Conservation (phyloP, 1,140 invertebrate species). For the Trialeurodes vaporariorum region DNA sequence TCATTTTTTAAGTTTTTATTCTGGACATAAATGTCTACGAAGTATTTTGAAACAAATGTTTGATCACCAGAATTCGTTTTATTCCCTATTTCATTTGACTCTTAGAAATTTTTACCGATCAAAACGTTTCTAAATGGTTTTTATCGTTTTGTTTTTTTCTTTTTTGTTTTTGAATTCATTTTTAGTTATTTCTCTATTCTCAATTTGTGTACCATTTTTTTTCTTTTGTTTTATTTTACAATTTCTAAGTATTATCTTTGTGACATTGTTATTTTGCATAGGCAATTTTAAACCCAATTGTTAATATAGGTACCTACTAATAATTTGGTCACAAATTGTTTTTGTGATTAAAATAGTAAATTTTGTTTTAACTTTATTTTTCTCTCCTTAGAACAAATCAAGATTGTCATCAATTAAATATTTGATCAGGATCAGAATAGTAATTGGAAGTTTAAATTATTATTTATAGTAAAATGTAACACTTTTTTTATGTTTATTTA, state of each 20-base stretch:
- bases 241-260: not conserved
- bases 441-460: not conserved
- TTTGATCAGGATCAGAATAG: not conserved
- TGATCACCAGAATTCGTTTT: not conserved
- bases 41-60: not conserved
- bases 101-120: too few relatives aligned
- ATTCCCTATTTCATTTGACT: not conserved
- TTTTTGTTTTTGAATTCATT: not conserved
- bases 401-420: not conserved
- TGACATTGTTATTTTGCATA: not conserved
- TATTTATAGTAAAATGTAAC: not conserved
- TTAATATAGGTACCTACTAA: not conserved
- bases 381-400: not conserved
- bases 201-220: not conserved
- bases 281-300: not conserved
- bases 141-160: not conserved
- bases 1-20: not conserved
- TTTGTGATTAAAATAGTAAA: not conserved
- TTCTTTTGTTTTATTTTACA: too few relatives aligned
- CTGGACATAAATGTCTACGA: not conserved
- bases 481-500: not conserved
- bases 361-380: not conserved
- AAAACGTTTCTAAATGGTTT: not conserved
- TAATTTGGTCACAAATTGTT: not conserved
- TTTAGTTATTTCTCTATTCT: not conserved